These are phyloP conservation scores for Siderastrea radians DNA, from an alignment of 92 coral and sea anemone species.

Conservation along the genomic window DNA sequence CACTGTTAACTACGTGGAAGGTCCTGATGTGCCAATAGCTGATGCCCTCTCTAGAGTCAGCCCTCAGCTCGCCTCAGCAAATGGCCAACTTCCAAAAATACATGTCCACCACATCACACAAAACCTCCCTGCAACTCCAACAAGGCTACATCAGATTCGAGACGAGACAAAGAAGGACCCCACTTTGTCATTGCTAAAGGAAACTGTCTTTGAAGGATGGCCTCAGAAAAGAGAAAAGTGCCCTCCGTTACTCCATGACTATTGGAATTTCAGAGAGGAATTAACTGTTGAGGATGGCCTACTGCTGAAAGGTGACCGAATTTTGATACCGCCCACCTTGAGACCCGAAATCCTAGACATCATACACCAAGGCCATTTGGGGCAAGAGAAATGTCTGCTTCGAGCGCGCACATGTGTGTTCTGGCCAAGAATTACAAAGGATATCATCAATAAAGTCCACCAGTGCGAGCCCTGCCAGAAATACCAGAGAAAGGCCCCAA, in stretches of 20 bases:
- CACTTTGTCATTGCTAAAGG: conserved; percentile 44
- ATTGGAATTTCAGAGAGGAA: conserved; percentile 48
- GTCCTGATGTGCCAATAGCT: conserved; percentile 51
- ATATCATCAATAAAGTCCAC: conserved; percentile 34
- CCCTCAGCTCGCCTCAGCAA: conserved; percentile 46
- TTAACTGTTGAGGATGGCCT: conserved; percentile 48
- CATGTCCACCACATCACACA: conserved; percentile 55
- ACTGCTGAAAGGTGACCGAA: conserved; percentile 41
- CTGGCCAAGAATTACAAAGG: conserved; percentile 70
- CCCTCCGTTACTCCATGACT: conserved; percentile 46
- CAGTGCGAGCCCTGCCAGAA: conserved; percentile 62
- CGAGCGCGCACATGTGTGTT: conserved; percentile 36
- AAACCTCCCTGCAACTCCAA: conserved; percentile 61
- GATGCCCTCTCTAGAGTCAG: conserved; percentile 43
- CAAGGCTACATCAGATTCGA: conserved; percentile 66
- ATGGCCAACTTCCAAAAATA: conserved; percentile 45
- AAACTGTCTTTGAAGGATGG: conserved; percentile 47
- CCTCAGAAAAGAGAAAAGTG: conserved; percentile 56
- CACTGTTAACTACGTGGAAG: conserved; percentile 62
- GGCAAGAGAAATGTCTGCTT: conserved; percentile 52
- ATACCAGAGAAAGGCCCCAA: not conserved
- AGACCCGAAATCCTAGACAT: conserved; percentile 32
- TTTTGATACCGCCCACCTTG: conserved; percentile 40
- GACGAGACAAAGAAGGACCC: conserved; percentile 64
- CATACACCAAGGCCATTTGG: conserved; percentile 52